Percentiles rank a stretch among this genome's conserved stretches.
Evolutionary conservation across 2,797 vertebrate genomes (phyloP).

Genomic region (Cephalopachus bancanus): DNA sequence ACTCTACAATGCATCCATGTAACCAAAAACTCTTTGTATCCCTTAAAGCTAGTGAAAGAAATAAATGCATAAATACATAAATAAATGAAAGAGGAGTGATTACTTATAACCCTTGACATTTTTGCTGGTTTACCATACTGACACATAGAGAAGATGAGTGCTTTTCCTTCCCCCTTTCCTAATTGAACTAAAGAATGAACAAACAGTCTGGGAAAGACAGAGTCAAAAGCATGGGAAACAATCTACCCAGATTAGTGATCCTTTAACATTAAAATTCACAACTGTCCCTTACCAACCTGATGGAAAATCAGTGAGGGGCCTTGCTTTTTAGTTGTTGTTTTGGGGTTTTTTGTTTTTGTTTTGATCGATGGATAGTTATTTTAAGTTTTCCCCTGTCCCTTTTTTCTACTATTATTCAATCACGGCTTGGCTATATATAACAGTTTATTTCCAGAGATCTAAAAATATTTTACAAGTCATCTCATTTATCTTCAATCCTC

Average conservation of each 20-base stretch:
- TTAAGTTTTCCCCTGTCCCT: neutral
- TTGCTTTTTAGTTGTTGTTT: neutral
- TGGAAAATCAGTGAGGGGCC: neutral
- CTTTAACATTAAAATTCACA: slow-evolving; percentile 11
- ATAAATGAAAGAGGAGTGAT: neutral
- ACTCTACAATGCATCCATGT: no score
- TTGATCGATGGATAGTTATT: neutral
- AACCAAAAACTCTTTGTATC: no score
- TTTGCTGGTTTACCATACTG: neutral
- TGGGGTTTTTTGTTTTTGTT: neutral
- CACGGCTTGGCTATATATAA: neutral
- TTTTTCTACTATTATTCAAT: neutral
- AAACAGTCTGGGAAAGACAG: neutral
- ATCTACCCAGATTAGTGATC: neutral
- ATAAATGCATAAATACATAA: no score
- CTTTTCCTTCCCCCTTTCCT: neutral
- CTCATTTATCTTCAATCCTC: slow-evolving; percentile 44
- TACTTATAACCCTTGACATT: neutral
- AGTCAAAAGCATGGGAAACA: neutral
- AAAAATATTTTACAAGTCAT: slow-evolving; percentile 28
- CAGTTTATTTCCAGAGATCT: neutral
- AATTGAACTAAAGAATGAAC: neutral
- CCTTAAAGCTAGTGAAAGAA: no score
- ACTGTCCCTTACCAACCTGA: neutral
- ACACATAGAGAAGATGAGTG: neutral